Evolutionary conservation across 2,113 vertebrate species (phyloP), one percentile per base, ranked within the genome.

Genomic region (Gallinago jamesoni): DNA sequence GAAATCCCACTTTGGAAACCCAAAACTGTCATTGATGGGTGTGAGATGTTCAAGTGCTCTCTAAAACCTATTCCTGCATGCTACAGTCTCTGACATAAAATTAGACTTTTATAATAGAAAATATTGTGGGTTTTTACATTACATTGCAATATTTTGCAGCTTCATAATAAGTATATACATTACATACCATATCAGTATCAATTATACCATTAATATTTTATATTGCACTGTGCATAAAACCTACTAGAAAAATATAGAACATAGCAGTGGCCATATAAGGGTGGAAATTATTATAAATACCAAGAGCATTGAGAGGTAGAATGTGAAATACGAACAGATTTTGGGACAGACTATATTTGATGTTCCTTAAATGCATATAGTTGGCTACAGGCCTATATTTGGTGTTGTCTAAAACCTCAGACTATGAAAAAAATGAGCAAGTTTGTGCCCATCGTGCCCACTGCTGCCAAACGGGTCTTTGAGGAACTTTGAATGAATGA

Each of bases 41-140:
- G 12, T 0, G 12, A 72, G 41, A 35, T 1, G 6, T 17, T 30
- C 2, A 1, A 59, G 33, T 12, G 23, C 19, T 52, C 57, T 64
- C 10, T n/a, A 21, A 64, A 39, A 45, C 15, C 28, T 39, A 12
- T 17, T 45, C 31, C 37, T n/a, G 20, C 6, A 14, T 12, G 20
- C 59, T 33, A 12, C 25, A 45, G 31, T 11, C 52, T 20, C 13
- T 70, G 37, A 33, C 14, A 14, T 45, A 25, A 35, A 41, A n/a
- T 14, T 7, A 41, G 2, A 12, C 17, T 6, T 43, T n/a, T 25
- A 9, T 10, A 22, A 37, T 5, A n/a, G 30, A 48, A 17, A 62
- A 47, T 6, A 41, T 8, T 41, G 24, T 4, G 3, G 18, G 39
- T 19, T 28, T 53, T 53, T 76, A 37, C 4, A 23, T 41, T 35